Evolutionary conservation across 2,113 vertebrate species (phyloP).

Genomic region (Saguinus imperator): DNA sequence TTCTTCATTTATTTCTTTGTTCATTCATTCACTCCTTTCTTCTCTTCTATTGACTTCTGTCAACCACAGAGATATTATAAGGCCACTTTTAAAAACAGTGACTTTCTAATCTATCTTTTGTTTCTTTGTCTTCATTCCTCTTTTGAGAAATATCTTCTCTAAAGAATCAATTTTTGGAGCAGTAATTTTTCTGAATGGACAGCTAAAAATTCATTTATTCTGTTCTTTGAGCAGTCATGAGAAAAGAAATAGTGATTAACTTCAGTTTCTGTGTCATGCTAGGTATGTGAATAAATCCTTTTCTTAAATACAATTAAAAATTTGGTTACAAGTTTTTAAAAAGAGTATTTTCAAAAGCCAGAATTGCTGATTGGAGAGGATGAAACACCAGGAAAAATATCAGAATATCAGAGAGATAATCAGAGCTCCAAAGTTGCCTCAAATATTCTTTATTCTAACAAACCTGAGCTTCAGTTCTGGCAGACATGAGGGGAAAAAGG

Average conservation of each 20-base stretch:
- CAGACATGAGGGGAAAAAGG: neutral
- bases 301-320: neutral
- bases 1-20: neutral
- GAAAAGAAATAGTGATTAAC: neutral
- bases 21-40: neutral
- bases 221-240: neutral
- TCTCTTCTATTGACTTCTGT: neutral
- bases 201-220: neutral
- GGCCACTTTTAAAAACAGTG: neutral
- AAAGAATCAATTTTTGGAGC: neutral
- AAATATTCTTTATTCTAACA: neutral
- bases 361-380: neutral
- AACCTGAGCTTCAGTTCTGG: neutral
- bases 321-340: neutral
- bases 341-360: neutral
- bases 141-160: neutral
- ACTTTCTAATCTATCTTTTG: neutral
- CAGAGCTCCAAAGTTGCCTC: neutral
- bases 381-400: neutral
- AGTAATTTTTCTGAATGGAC: neutral
- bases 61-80: neutral
- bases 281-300: neutral
- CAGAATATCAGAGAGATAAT: neutral
- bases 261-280: neutral
- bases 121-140: neutral